Percentiles rank a stretch among this genome's conserved stretches.
These are phyloP conservation scores for Carapus acus DNA, from an alignment of 2,797 vertebrate species.

Conservation along the genomic window DNA sequence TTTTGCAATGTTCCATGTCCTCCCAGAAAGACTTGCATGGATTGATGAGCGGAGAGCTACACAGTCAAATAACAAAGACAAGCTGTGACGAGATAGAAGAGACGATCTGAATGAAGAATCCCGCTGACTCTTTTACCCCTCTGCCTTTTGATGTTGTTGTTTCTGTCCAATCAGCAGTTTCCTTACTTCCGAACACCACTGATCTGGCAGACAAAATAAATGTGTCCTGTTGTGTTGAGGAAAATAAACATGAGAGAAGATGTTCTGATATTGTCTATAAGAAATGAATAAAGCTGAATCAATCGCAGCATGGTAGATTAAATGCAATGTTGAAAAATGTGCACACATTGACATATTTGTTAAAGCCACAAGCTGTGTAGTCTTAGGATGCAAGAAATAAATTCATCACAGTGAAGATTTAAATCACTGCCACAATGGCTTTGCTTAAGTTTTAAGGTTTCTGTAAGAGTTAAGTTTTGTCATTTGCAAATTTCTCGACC, in stretches of 20 bases:
- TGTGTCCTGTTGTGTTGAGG: slow-evolving; percentile 62
- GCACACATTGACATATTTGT: too few relatives aligned
- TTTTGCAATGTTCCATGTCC: neutral
- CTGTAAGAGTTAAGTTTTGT: too few relatives aligned
- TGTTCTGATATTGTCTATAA: slow-evolving; percentile 56
- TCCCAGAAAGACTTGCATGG: slow-evolving; percentile 30
- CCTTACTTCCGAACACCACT: slow-evolving; percentile 44
- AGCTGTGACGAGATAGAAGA: slow-evolving; percentile 39
- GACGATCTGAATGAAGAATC: slow-evolving; percentile 58
- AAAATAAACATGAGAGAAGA: slow-evolving; percentile 35
- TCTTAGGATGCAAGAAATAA: too few relatives aligned
- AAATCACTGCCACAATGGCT: too few relatives aligned
- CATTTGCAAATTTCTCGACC: too few relatives aligned
- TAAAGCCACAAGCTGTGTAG: too few relatives aligned
- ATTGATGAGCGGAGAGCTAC: slow-evolving; percentile 15
- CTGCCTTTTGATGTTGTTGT: slow-evolving; percentile 20
- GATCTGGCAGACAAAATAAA: slow-evolving; percentile 48
- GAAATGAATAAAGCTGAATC: slow-evolving; percentile 57
- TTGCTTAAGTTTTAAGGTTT: too few relatives aligned
- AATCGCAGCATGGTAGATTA: slow-evolving; percentile 13
- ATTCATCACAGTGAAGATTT: too few relatives aligned
- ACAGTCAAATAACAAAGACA: slow-evolving; percentile 27
- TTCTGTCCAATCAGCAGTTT: slow-evolving; percentile 47
- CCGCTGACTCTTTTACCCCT: slow-evolving; percentile 26
- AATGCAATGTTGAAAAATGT: too few relatives aligned